Evolutionary conservation across 2,888 invertebrate species (phyloP).

Genomic region (Aleiodes alternator): DNA sequence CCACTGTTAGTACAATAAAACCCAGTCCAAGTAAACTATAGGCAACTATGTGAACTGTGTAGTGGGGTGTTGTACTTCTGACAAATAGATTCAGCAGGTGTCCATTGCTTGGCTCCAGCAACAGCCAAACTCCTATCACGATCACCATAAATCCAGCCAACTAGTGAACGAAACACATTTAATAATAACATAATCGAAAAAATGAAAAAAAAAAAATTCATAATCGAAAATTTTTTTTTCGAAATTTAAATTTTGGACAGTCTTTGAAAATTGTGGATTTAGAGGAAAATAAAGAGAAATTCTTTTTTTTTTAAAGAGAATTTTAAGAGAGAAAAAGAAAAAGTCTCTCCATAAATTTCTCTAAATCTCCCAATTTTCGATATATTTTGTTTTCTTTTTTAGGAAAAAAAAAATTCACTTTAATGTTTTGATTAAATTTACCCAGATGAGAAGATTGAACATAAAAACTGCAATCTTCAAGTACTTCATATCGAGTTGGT

Average conservation of each 20-base stretch:
- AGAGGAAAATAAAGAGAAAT: too few species aligned
- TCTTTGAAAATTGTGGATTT: too few species aligned
- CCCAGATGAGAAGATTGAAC: slow-evolving; percentile 72
- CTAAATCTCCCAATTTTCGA: too few species aligned
- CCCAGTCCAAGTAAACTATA: slow-evolving; percentile 78
- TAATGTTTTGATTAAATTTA: slow-evolving; percentile 57
- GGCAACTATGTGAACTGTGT: slow-evolving; percentile 76
- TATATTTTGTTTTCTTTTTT: too few species aligned
- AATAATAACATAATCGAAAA: not conserved
- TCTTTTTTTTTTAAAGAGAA: too few species aligned
- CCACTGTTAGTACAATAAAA: slow-evolving; percentile 77
- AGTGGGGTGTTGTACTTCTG: slow-evolving; percentile 72
- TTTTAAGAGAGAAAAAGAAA: too few species aligned
- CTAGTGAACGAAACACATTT: slow-evolving; percentile 65
- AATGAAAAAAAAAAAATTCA: not conserved
- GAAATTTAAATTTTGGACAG: not conserved
- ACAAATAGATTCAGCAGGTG: slow-evolving; percentile 77
- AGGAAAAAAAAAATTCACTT: not conserved
- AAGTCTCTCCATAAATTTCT: too few species aligned
- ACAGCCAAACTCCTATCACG: slow-evolving; percentile 77
- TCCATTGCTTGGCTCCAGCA: slow-evolving; percentile 77
- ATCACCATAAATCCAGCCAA: slow-evolving; percentile 78
- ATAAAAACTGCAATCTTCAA: slow-evolving; percentile 69
- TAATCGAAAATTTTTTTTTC: too few species aligned
- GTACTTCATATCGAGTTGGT: slow-evolving; percentile 67